These are phyloP conservation scores for Dysmachus trigonus DNA, from an alignment of 2,888 invertebrate species.

Conservation along the genomic window DNA sequence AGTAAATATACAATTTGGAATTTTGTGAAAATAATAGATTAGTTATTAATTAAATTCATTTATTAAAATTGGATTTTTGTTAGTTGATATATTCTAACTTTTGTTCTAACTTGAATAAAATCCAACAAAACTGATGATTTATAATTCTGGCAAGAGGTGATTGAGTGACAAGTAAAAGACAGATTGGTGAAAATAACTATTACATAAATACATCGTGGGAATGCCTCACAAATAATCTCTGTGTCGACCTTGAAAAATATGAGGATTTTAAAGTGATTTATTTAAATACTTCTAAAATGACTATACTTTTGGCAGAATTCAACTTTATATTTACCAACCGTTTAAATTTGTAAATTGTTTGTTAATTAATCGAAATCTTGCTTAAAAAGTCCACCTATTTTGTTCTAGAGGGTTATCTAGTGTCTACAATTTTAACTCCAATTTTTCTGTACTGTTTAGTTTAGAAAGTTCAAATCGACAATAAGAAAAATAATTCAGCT, in stretches of 20 bases:
- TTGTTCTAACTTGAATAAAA: neutral
- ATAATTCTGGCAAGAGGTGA: neutral
- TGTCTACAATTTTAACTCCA: neutral
- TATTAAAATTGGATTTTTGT: neutral
- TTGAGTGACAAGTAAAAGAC: neutral
- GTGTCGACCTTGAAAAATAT: neutral
- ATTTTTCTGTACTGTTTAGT: too few relatives aligned
- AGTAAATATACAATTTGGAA: neutral
- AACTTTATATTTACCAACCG: neutral
- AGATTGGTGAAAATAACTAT: neutral
- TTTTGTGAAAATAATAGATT: neutral
- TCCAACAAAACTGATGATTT: neutral
- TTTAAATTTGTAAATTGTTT: neutral
- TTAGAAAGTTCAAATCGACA: too few relatives aligned
- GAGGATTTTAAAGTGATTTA: neutral
- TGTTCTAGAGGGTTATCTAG: neutral
- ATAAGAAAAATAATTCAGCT: too few relatives aligned
- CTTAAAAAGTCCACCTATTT: neutral
- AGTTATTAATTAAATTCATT: neutral
- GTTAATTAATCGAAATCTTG: neutral
- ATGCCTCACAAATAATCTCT: neutral
- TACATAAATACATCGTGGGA: neutral
- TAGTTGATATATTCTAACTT: neutral
- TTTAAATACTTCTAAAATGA: neutral
- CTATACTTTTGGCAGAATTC: neutral